phyloP scores from a whole-genome alignment of 2,888 invertebrate species.

The Subacronicta megacephala region DNA sequence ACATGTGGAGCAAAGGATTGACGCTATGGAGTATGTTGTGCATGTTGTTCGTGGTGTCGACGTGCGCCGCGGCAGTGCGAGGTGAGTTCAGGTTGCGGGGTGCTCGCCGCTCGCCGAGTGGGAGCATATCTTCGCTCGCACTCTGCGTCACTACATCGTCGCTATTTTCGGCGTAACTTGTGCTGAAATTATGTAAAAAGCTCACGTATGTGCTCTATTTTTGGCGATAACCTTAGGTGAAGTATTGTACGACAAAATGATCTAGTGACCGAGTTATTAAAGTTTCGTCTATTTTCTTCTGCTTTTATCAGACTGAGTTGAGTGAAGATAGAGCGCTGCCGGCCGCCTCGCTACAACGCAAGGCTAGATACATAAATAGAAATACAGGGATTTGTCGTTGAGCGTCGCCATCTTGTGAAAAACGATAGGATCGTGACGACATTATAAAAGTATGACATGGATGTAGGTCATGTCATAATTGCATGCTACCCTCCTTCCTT shows the following conservation, averaged over 20 bases:
- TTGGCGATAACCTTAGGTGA: conserved; percentile 85
- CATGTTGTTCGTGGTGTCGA: conserved; percentile 81
- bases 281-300: conserved; percentile 54
- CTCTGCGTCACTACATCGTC: conserved; percentile 82
- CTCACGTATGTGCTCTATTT: conserved; percentile 87
- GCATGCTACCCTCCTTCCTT: conserved; percentile 25
- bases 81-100: conserved; percentile 76
- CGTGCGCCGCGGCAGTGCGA: conserved; percentile 82
- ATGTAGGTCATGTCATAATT: conserved; percentile 74
- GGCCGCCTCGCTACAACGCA: conserved; percentile 69
- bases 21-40: conserved; percentile 87
- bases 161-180: conserved; percentile 89
- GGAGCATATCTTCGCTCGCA: conserved; percentile 68
- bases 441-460: conserved; percentile 80
- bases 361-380: conserved; percentile 88
- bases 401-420: conserved; percentile 89
- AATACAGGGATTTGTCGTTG: conserved; percentile 88
- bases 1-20: conserved; percentile 88
- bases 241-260: conserved; percentile 79
- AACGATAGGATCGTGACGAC: conserved; percentile 87
- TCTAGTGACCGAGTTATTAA: conserved; percentile 75
- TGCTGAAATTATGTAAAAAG: conserved; percentile 90
- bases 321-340: conserved; percentile 57
- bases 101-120: conserved; percentile 55
- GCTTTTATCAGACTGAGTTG: conserved; percentile 45